These are phyloP conservation scores for Torymus tubicola DNA, from an alignment of 2,888 invertebrate species.

Conservation along the genomic window DNA sequence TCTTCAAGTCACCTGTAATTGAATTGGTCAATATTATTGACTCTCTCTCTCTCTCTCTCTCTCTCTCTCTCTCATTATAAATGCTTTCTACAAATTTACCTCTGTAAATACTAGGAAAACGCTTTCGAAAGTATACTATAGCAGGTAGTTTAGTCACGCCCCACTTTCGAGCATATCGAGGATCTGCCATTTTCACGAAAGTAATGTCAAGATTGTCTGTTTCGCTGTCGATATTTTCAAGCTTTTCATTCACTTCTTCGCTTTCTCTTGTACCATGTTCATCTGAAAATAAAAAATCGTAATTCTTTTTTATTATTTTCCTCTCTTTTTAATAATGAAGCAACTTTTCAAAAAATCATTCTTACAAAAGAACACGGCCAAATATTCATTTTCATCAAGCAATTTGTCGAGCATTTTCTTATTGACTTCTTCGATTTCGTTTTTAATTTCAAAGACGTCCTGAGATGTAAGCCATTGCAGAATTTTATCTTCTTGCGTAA, in stretches of 20 bases:
- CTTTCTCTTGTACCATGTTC: conserved; percentile 89
- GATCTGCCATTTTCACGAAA: conserved; percentile 95
- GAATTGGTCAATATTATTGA: background rate
- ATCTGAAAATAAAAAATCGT: conserved; percentile 78
- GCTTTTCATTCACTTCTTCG: conserved; percentile 87
- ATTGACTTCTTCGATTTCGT: conserved; percentile 98
- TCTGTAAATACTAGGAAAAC: conserved; percentile 95
- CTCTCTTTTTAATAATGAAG: conserved; percentile 18
- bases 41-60: too few relatives aligned
- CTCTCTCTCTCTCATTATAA: too few relatives aligned
- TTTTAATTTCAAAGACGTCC: conserved; percentile 96
- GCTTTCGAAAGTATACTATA: conserved; percentile 92
- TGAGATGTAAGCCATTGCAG: conserved; percentile 94
- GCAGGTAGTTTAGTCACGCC: conserved; percentile 94
- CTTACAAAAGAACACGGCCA: conserved; percentile 97
- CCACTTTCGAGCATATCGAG: conserved; percentile 94
- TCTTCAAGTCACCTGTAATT: conserved; percentile 85
- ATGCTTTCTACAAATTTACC: conserved; percentile 77
- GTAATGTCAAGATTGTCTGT: conserved; percentile 95
- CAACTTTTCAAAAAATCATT: background rate
- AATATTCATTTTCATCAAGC: conserved; percentile 94
- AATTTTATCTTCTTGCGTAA: conserved; percentile 90
- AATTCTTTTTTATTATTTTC: conserved; percentile 7
- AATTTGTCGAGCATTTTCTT: conserved; percentile 97
- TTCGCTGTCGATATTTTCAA: conserved; percentile 96